Percentiles rank a stretch among this genome's conserved stretches.
phyloP scores from a whole-genome alignment of 23 tunicate species.

The Styela plicata region DNA sequence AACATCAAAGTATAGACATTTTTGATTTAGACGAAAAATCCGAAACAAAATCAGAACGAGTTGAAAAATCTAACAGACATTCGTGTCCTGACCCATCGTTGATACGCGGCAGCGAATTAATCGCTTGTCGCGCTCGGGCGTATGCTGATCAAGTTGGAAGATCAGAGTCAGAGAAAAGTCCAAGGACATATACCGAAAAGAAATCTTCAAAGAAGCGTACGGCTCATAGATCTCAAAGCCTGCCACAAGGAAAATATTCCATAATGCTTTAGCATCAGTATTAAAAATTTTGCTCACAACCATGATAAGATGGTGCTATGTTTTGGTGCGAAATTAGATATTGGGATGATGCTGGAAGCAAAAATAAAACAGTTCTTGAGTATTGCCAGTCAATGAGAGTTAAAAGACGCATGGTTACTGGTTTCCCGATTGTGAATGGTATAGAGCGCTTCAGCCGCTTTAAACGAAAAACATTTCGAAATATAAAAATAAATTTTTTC shows the following conservation, averaged over 20 bases:
- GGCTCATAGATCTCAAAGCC: slow-evolving; percentile 10
- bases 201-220: not conserved
- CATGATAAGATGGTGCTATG: too few relatives aligned
- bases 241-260: slow-evolving; percentile 9
- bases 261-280: not conserved
- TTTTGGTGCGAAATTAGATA: too few relatives aligned
- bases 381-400: too few relatives aligned
- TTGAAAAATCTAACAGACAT: not conserved
- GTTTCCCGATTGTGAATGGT: too few relatives aligned
- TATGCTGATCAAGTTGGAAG: not conserved
- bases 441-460: too few relatives aligned
- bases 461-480: too few relatives aligned
- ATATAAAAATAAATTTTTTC: too few relatives aligned
- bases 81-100: not conserved
- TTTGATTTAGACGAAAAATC: not conserved
- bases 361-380: too few relatives aligned
- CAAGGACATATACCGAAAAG: not conserved
- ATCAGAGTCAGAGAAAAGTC: not conserved
- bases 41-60: not conserved
- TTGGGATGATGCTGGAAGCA: too few relatives aligned
- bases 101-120: not conserved
- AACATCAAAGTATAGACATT: not conserved
- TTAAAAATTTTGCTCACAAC: too few relatives aligned
- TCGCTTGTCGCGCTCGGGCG: slow-evolving; percentile 1
- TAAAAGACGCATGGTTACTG: too few relatives aligned